Base-by-base conservation (phyloP, 2,888 invertebrate species). In the Tethea ocularis region DNA sequence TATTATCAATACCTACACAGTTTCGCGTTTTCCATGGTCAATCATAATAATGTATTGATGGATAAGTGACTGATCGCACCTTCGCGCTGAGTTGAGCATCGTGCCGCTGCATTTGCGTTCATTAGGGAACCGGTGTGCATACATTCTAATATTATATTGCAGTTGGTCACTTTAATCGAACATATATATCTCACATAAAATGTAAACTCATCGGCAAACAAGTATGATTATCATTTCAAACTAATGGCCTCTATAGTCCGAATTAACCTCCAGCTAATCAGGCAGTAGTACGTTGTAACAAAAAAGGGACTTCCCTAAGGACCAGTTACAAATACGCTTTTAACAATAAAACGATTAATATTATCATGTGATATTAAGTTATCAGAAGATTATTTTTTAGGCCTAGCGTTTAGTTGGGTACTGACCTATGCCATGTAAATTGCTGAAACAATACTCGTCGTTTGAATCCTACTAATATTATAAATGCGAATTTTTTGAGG, bases 381-480 rank as follows among this genome's bases (percentile, higher is more conserved):
- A 52, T n/a, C 17, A n/a, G 52, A 10, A 6, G 10, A 29, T 11
- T n/a, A n/a, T n/a, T n/a, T n/a, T n/a, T 23, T 17, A 53, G 17
- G 17, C 29, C 5, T 10, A 10, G 23, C 15, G 26, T 29, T 53
- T 53, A 60, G 66, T 61, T 68, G 60, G 64, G 58, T 65, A 74
- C 69, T 71, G 68, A 69, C 69, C 69, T 74, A 71, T 69, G 66
- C 64, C 61, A 66, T 63, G 62, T 58, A 61, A 58, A 61, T 61
- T 58, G 29, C 23, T 29, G 26, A 52, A 15, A 26, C 52, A 26
- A n/a, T 20, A 36, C 3, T 36, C 67, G 67, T 72, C 59, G 57
- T 58, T 63, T 62, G 64, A 64, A 53, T 61, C 61, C n/a, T n/a
- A n/a, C n/a, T n/a, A 63, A 62, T 57, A 51, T 59, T 26, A 7